Evolutionary conservation across 2,797 vertebrate genomes (phyloP).

Genomic region (Cheirogaleus major): DNA sequence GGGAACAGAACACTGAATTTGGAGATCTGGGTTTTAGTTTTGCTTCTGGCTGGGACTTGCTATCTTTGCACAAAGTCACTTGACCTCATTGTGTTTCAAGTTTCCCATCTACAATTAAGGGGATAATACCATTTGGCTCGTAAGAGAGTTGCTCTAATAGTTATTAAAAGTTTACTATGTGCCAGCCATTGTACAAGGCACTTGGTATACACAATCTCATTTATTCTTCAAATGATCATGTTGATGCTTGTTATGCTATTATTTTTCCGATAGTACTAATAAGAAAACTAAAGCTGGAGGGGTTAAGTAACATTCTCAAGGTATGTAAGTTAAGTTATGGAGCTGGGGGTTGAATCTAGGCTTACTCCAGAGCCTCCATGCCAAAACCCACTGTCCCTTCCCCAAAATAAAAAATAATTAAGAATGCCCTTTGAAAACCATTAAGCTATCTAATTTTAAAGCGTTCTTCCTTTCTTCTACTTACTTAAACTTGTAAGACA

Average conservation of each 20-base stretch:
- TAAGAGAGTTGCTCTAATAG: background rate
- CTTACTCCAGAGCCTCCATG: background rate
- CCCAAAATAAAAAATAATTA: background rate
- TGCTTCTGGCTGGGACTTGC: background rate
- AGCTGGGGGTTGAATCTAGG: background rate
- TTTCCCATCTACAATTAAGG: background rate
- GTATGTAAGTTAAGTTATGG: background rate
- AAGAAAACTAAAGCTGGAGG: background rate
- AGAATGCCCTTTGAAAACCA: slow-evolving; percentile 33
- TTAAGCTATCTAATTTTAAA: slow-evolving; percentile 20
- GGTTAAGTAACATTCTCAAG: background rate
- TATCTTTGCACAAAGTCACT: background rate
- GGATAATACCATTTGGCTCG: background rate
- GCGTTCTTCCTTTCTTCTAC: background rate
- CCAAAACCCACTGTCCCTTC: background rate
- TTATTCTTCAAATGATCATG: background rate
- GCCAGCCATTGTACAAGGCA: background rate
- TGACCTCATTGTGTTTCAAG: slow-evolving; percentile 25
- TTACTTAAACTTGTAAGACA: slow-evolving; percentile 13
- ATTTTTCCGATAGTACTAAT: background rate
- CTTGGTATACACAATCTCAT: background rate
- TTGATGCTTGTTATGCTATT: background rate
- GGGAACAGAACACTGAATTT: slow-evolving; percentile 17
- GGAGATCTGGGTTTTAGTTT: slow-evolving; percentile 1
- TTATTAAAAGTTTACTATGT: slow-evolving; percentile 3